Evolutionary conservation across 1,140 invertebrate species (phyloP).

Genomic region (Magallana gigas): DNA sequence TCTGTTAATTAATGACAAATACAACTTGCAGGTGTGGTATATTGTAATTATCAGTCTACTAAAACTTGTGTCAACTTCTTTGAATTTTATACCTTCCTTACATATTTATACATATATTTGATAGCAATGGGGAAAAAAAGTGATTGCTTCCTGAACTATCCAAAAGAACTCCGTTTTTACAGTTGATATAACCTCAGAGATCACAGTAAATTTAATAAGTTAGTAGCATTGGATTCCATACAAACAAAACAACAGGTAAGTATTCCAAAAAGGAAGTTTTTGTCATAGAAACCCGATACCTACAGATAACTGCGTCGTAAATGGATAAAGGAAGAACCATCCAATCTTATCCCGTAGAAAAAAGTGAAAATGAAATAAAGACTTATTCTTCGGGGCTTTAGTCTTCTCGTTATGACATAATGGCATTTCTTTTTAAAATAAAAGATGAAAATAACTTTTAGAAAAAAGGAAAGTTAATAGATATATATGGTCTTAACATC

Average conservation of each 20-base stretch:
- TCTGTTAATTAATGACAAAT: background rate
- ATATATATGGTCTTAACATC: background rate
- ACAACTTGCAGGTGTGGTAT: background rate
- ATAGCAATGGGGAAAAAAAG: background rate
- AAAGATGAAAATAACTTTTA: conserved; percentile 20
- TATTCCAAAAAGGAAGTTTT: background rate
- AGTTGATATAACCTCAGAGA: background rate
- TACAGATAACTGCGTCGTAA: background rate
- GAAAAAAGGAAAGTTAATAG: conserved; percentile 17
- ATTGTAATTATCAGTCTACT: background rate
- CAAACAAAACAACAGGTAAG: background rate
- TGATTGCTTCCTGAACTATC: background rate
- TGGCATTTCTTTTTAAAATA: background rate
- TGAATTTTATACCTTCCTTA: background rate
- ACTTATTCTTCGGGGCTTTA: background rate
- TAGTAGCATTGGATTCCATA: background rate
- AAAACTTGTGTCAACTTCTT: background rate
- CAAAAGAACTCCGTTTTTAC: background rate
- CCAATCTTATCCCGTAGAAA: background rate
- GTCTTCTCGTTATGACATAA: too few relatives aligned
- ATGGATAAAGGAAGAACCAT: background rate
- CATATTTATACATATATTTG: background rate
- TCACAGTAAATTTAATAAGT: background rate
- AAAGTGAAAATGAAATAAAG: background rate
- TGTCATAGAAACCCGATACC: background rate